phyloP scores from a whole-genome alignment of 2,113 vertebrate genomes.

The Zosterops pallidus region DNA sequence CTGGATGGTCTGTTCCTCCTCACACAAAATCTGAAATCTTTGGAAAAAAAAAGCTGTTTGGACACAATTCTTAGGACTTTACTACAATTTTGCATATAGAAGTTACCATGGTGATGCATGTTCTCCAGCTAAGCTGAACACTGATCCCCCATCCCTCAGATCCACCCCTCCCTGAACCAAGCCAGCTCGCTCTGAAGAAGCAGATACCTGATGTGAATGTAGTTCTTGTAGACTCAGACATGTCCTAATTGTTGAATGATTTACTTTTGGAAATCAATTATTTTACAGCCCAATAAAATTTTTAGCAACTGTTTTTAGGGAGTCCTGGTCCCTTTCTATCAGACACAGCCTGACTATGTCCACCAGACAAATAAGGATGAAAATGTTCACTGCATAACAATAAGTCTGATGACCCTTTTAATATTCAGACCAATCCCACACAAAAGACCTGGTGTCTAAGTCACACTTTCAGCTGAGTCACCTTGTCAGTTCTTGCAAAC shows the following conservation, averaged over 20 bases:
- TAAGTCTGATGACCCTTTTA: not conserved
- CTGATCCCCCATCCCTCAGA: accelerated
- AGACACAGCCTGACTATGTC: not conserved
- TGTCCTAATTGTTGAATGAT: not conserved
- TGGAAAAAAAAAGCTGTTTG: not conserved
- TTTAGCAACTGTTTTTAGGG: not conserved
- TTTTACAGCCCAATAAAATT: not conserved
- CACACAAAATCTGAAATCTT: not conserved
- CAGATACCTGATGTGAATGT: not conserved
- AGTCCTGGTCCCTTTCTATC: not conserved
- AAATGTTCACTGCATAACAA: not conserved
- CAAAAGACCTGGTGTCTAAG: not conserved
- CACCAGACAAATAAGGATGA: not conserved
- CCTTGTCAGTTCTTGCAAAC: not conserved
- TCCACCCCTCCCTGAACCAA: not conserved
- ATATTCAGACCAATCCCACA: not conserved
- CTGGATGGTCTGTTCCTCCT: not conserved
- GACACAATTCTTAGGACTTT: not conserved
- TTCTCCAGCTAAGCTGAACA: not conserved
- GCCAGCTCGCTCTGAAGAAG: not conserved
- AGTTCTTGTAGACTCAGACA: not conserved
- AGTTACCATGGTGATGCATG: not conserved
- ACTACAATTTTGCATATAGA: not conserved
- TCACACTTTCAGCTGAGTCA: not conserved
- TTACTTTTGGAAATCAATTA: not conserved